A percentile compares a stretch with the other conserved stretches of the same genome.
Evolutionary conservation across 35 echinoderm and acorn worm genomes (phyloP).

Genomic region (Holothuria glaberrima): DNA sequence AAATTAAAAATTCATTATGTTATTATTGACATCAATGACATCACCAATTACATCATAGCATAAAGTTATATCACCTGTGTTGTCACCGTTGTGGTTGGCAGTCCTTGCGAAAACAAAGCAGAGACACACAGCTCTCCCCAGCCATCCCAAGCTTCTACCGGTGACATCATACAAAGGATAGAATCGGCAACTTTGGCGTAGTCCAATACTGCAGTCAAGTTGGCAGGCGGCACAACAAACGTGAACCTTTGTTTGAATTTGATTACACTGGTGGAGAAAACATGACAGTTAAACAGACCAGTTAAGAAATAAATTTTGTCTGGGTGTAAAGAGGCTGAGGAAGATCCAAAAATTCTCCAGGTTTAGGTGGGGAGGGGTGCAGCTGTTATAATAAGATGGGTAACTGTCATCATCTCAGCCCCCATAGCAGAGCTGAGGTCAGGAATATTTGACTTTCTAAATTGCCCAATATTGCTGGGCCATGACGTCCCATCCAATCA

Average conservation of each 20-base stretch:
- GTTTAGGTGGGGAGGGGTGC: too few species aligned
- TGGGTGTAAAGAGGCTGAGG: too few species aligned
- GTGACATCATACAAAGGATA: constrained; percentile 44
- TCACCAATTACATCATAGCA: constrained; percentile 1
- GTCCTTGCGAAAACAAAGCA: constrained; percentile 34
- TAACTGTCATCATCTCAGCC: too few species aligned
- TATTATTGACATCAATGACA: not conserved
- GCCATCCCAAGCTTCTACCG: constrained; percentile 35
- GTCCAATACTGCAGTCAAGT: constrained; percentile 85
- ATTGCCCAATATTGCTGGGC: too few species aligned
- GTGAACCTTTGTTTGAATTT: constrained; percentile 87
- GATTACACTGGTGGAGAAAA: constrained; percentile 69
- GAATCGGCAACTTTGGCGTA: constrained; percentile 88
- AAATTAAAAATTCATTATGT: too few species aligned
- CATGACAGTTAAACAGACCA: not conserved
- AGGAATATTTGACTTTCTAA: too few species aligned
- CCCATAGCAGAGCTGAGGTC: too few species aligned
- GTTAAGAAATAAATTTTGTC: too few species aligned
- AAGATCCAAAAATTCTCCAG: too few species aligned
- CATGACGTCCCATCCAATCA: too few species aligned
- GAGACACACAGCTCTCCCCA: constrained; percentile 52
- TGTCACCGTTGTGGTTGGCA: constrained; percentile 42
- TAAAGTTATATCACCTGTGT: constrained; percentile 42
- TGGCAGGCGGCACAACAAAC: constrained; percentile 75
- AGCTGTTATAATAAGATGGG: too few species aligned